Evolutionary conservation across 1,140 invertebrate species (phyloP).

Genomic region (Wasmannia auropunctata): DNA sequence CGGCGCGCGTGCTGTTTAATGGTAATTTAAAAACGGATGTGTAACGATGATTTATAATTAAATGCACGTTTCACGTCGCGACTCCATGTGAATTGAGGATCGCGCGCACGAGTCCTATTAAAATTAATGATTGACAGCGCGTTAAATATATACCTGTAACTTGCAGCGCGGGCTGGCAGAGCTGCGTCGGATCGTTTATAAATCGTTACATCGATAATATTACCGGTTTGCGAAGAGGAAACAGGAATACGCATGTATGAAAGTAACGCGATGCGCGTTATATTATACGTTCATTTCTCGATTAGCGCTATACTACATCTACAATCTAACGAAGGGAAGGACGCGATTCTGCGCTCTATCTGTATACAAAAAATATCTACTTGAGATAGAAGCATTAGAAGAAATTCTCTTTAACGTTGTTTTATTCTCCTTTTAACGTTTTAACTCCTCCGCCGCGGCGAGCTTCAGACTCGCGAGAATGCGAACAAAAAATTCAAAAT

Average conservation of each 20-base stretch:
- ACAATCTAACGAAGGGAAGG: neutral
- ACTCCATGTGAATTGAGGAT: neutral
- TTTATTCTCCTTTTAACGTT: neutral
- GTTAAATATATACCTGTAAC: too few species aligned
- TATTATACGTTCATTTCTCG: neutral
- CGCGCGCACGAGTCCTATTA: neutral
- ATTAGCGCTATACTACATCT: neutral
- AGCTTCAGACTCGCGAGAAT: neutral
- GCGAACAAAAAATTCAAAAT: neutral
- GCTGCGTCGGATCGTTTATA: neutral
- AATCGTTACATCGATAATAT: conserved; percentile 10
- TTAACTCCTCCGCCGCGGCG: too few species aligned
- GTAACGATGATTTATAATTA: conserved; percentile 38
- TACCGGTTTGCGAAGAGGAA: neutral
- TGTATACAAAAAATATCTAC: neutral
- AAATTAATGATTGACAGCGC: conserved; percentile 22
- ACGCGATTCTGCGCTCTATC: neutral
- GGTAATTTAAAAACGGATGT: conserved; percentile 12
- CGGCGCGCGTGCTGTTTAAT: neutral
- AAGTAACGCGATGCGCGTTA: neutral
- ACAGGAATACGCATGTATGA: neutral
- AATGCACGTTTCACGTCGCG: neutral
- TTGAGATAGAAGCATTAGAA: neutral
- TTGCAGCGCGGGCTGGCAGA: neutral
- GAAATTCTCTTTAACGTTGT: neutral